Evolutionary conservation across 2,888 invertebrate genomes (phyloP).

Genomic region (Tupiocoris notatus): DNA sequence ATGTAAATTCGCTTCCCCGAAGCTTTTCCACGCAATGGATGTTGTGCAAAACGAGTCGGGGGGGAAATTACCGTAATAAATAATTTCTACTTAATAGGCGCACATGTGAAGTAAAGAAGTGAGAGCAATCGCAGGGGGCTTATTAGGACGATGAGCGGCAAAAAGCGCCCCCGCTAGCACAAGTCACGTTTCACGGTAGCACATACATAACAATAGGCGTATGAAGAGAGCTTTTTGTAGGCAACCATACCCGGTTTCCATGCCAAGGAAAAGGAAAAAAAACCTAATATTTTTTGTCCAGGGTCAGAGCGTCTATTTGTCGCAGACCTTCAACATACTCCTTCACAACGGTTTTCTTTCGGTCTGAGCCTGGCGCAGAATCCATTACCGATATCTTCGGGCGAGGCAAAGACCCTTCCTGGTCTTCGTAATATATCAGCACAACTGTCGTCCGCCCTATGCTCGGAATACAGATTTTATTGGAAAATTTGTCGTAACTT

Average conservation of each 20-base stretch:
- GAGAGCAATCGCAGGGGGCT: constrained; percentile 32
- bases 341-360: constrained; percentile 7
- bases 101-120: constrained; percentile 37
- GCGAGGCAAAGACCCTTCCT: constrained; percentile 6
- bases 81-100: constrained; percentile 21
- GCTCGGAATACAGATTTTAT: constrained; percentile 47
- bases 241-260: background rate
- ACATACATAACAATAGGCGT: constrained; percentile 33
- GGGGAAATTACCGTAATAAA: constrained; percentile 29
- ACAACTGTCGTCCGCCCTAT: constrained; percentile 45
- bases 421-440: constrained; percentile 40
- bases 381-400: constrained; percentile 40
- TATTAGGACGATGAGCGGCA: constrained; percentile 25
- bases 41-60: background rate
- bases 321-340: background rate
- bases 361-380: constrained; percentile 18
- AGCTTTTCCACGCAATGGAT: too few species aligned
- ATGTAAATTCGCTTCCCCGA: constrained; percentile 27
- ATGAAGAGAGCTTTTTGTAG: background rate
- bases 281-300: background rate
- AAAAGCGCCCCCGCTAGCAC: constrained; percentile 23
- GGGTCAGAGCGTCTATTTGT: constrained; percentile 7
- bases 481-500: constrained; percentile 46
- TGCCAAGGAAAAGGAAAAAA: background rate
- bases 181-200: constrained; percentile 30